phyloP scores from a whole-genome alignment of 2,797 vertebrate species.

The Acomys russatus region DNA sequence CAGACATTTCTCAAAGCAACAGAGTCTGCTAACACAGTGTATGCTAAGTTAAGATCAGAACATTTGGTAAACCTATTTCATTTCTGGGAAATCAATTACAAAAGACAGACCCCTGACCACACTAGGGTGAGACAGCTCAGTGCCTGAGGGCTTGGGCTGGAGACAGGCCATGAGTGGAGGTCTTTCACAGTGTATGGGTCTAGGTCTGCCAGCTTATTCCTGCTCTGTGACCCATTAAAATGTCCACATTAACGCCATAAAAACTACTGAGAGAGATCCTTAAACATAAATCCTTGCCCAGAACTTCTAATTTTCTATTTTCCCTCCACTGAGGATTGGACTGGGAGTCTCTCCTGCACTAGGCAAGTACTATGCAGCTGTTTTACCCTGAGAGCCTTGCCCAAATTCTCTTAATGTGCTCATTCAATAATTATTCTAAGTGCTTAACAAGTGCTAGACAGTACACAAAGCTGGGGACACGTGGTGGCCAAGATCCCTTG shows the following conservation, averaged over 20 bases:
- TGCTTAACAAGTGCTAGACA: not conserved
- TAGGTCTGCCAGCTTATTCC: constrained; percentile 28
- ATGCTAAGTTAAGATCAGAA: not conserved
- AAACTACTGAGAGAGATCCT: constrained; percentile 22
- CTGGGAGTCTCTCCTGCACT: not conserved
- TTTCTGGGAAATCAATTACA: not conserved
- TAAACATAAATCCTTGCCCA: constrained; percentile 38
- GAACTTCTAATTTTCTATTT: not conserved
- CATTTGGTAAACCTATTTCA: constrained; percentile 44
- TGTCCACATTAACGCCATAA: constrained; percentile 59
- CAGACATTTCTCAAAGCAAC: not conserved
- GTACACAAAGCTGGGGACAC: not conserved
- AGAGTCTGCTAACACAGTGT: not conserved
- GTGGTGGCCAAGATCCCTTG: not conserved
- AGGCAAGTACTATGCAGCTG: not conserved
- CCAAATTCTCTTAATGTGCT: constrained; percentile 44
- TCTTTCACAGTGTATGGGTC: not conserved
- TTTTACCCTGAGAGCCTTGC: not conserved
- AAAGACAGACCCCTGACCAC: not conserved
- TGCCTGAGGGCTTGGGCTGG: not conserved
- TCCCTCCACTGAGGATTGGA: not conserved
- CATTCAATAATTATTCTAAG: constrained; percentile 34
- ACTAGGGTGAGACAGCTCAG: not conserved
- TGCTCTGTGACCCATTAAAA: constrained; percentile 61
- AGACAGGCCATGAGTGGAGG: not conserved